phyloP scores from a whole-genome alignment of 2,113 vertebrate genomes.

The Lycocorax pyrrhopterus region DNA sequence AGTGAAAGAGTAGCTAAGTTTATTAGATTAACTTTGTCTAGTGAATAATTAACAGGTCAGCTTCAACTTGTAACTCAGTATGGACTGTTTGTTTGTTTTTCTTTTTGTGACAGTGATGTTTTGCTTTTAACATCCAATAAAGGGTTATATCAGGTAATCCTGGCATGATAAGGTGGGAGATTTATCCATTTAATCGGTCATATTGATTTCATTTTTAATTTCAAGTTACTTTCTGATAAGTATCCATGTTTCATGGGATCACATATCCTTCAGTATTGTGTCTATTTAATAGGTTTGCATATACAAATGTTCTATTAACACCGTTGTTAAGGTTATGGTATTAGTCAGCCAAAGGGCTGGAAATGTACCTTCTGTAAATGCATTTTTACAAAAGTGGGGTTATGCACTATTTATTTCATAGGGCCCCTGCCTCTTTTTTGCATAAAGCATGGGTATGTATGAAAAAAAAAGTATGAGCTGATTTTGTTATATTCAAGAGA shows the following conservation, averaged over 20 bases:
- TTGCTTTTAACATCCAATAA: not conserved
- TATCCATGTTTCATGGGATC: not conserved
- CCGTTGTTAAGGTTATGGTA: not conserved
- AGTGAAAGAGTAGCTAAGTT: not conserved
- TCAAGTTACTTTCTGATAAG: not conserved
- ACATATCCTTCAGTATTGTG: not conserved
- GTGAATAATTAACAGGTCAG: conserved; percentile 44
- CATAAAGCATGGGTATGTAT: not conserved
- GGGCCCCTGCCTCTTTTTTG: not conserved
- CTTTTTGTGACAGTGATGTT: not conserved
- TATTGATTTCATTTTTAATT: not conserved
- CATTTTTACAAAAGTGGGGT: not conserved
- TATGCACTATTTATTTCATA: not conserved
- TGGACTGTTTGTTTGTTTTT: not conserved
- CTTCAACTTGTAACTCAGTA: not conserved
- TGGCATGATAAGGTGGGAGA: not conserved
- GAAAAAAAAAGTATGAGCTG: not conserved
- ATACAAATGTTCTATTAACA: not conserved
- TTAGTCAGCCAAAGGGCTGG: not conserved
- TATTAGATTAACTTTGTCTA: not conserved
- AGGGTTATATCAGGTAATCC: not conserved
- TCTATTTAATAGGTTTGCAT: not conserved
- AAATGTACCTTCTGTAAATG: not conserved
- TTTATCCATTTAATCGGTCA: not conserved
- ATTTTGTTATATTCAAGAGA: not conserved